A percentile compares a stretch with the other conserved stretches of the same genome.
Evolutionary conservation across 92 coral and sea anemone species (phyloP).

Genomic region (Palythoa grandis): DNA sequence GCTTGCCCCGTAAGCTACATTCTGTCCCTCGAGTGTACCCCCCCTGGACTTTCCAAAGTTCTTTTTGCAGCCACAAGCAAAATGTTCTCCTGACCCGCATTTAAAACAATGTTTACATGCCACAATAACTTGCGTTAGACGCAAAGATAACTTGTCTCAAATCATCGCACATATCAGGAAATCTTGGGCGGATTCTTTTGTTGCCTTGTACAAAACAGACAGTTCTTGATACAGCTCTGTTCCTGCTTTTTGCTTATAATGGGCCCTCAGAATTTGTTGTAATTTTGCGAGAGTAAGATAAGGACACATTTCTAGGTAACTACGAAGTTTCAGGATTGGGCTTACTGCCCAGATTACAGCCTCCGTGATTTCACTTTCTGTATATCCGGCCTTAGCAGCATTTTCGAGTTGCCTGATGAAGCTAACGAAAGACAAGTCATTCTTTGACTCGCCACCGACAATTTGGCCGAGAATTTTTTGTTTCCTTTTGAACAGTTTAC

Average conservation of each 20-base stretch:
- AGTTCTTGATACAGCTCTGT: slow-evolving; percentile 61
- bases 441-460: slow-evolving; percentile 3
- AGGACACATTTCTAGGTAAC: slow-evolving; percentile 60
- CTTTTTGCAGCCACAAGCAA: slow-evolving; percentile 13
- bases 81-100: slow-evolving; percentile 59
- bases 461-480: slow-evolving; percentile 25
- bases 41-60: slow-evolving; percentile 8
- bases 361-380: slow-evolving; percentile 58
- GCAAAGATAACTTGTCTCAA: slow-evolving; percentile 27
- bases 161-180: slow-evolving; percentile 43
- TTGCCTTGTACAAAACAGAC: slow-evolving; percentile 21
- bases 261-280: slow-evolving; percentile 57
- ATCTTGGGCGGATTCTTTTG: slow-evolving; percentile 36
- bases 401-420: slow-evolving; percentile 23
- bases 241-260: slow-evolving; percentile 62
- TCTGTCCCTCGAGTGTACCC: slow-evolving; percentile 28
- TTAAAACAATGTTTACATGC: slow-evolving; percentile 65
- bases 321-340: slow-evolving; percentile 56
- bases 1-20: not conserved
- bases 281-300: slow-evolving; percentile 46
- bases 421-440: slow-evolving; percentile 19
- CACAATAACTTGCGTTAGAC: slow-evolving; percentile 35
- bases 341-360: slow-evolving; percentile 66
- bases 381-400: slow-evolving; percentile 54
- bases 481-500: slow-evolving; percentile 37